Percentiles rank a stretch among this genome's conserved stretches.
These are phyloP conservation scores for Agrotis puta DNA, from an alignment of 2,888 invertebrate species.

Conservation along the genomic window DNA sequence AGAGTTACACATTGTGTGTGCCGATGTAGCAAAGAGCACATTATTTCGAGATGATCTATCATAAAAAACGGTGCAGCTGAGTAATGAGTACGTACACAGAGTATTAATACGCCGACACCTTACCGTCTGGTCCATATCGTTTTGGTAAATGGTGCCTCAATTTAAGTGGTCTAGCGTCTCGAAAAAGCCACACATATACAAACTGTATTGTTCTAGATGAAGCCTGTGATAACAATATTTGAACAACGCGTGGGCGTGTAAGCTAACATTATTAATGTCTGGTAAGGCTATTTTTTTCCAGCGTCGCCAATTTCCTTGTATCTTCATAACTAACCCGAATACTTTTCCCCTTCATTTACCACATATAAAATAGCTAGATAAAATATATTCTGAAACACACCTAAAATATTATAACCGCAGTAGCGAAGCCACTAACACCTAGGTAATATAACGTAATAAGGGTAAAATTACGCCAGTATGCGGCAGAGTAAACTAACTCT, in stretches of 20 bases:
- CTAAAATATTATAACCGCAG: slow-evolving; percentile 34
- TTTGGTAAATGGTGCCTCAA: slow-evolving; percentile 19
- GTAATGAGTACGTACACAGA: slow-evolving; percentile 64
- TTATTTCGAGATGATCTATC: slow-evolving; percentile 75
- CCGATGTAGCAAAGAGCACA: slow-evolving; percentile 73
- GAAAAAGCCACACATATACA: slow-evolving; percentile 2
- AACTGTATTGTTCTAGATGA: not conserved
- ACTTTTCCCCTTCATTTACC: not conserved
- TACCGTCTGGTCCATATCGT: slow-evolving; percentile 28
- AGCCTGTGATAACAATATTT: slow-evolving; percentile 13
- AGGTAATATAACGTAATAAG: slow-evolving; percentile 51
- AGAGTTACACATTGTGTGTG: slow-evolving; percentile 71
- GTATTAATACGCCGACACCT: slow-evolving; percentile 48
- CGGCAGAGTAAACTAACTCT: slow-evolving; percentile 46
- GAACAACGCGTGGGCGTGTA: not conserved
- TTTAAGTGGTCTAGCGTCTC: slow-evolving; percentile 12
- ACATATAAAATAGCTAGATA: slow-evolving; percentile 1
- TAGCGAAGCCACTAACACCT: slow-evolving; percentile 37
- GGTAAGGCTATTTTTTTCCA: slow-evolving; percentile 6
- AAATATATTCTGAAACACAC: slow-evolving; percentile 31
- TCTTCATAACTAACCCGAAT: not conserved
- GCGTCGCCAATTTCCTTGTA: slow-evolving; percentile 6
- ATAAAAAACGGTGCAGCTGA: slow-evolving; percentile 66
- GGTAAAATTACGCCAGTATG: slow-evolving; percentile 44
- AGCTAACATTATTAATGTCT: not conserved